These are phyloP conservation scores for Notolepis coatsorum DNA, from an alignment of 2,797 vertebrate genomes.

Conservation along the genomic window DNA sequence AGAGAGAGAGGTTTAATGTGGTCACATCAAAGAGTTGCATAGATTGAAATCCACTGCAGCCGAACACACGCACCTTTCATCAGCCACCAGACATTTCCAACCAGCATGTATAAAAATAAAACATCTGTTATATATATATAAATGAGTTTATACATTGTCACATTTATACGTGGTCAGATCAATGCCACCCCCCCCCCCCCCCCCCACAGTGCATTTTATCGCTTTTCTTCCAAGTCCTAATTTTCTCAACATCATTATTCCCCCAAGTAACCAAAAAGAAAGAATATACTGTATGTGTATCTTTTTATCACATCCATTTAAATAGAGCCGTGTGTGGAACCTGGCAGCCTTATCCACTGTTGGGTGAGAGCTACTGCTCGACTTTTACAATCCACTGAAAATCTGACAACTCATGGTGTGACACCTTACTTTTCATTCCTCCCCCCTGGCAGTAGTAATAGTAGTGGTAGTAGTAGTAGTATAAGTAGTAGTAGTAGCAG, in stretches of 20 bases:
- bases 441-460: too few species aligned
- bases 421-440: too few species aligned
- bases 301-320: slow-evolving; percentile 60
- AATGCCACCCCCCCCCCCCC: too few species aligned
- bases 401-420: slow-evolving; percentile 1
- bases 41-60: slow-evolving; percentile 26
- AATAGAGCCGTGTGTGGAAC: slow-evolving; percentile 46
- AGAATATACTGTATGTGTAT: slow-evolving; percentile 50
- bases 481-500: too few species aligned
- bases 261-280: slow-evolving; percentile 34
- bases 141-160: slow-evolving; percentile 3
- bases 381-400: slow-evolving; percentile 12
- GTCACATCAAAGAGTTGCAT: slow-evolving; percentile 16
- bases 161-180: slow-evolving; percentile 37
- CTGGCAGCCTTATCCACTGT: slow-evolving; percentile 37
- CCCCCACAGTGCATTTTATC: slow-evolving; percentile 40
- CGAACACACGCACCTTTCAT: slow-evolving; percentile 26
- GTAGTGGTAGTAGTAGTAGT: too few species aligned
- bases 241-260: too few species aligned
- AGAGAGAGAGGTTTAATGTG: slow-evolving; percentile 12
- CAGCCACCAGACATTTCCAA: slow-evolving; percentile 24
- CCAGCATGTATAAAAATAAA: slow-evolving; percentile 22
- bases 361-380: slow-evolving; percentile 44
- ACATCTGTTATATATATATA: slow-evolving; percentile 46
- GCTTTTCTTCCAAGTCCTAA: slow-evolving; percentile 1